Conservation (phyloP, 2,113 vertebrate genomes). For the Sialia sialis region DNA sequence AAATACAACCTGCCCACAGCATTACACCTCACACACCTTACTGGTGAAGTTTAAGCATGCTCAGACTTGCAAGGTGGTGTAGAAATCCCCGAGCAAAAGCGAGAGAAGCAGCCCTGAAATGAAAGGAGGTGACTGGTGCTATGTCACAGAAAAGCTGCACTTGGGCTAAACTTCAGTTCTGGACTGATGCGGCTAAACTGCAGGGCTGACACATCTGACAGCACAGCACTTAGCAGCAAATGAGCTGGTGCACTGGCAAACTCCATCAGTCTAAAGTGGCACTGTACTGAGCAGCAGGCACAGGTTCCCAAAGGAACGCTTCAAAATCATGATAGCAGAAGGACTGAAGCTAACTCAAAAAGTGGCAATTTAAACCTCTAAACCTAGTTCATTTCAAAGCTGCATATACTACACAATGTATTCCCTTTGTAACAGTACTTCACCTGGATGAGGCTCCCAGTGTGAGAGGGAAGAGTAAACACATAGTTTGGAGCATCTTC, state of each 20-base stretch:
- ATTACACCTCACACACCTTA: background rate
- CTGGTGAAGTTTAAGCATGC: background rate
- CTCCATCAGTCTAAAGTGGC: background rate
- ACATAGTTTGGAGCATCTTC: background rate
- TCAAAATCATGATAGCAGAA: background rate
- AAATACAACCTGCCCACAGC: background rate
- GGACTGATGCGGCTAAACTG: background rate
- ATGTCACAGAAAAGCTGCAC: background rate
- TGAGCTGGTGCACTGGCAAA: background rate
- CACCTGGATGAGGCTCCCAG: background rate
- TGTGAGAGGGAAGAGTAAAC: background rate
- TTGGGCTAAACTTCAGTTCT: background rate
- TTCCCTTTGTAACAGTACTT: constrained; percentile 7
- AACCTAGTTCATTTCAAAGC: background rate
- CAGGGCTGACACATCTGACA: background rate
- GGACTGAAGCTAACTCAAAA: background rate
- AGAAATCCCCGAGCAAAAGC: background rate
- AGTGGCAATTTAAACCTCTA: background rate
- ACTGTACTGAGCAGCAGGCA: background rate
- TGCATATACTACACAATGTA: background rate
- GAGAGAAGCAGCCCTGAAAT: background rate
- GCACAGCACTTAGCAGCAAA: background rate
- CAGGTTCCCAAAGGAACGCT: background rate
- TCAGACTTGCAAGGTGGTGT: background rate
- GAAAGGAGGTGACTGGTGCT: background rate